These are phyloP conservation scores for Pangasianodon gigas DNA, from an alignment of 2,113 vertebrate species.

Conservation along the genomic window DNA sequence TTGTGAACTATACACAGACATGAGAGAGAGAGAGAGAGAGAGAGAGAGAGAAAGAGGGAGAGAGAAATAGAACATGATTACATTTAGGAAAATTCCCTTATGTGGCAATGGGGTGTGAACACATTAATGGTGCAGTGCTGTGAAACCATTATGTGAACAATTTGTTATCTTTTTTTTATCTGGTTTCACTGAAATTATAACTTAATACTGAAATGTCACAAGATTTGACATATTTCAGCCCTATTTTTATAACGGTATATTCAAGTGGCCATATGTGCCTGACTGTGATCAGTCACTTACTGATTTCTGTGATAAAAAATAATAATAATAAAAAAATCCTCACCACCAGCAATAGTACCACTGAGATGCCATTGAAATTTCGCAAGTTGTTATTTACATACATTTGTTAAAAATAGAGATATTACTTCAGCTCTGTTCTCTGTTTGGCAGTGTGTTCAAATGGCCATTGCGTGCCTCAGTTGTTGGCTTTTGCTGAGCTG, in stretches of 20 bases:
- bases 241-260: neutral
- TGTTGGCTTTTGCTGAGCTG: conserved; percentile 59
- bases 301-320: neutral
- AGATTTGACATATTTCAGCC: neutral
- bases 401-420: neutral
- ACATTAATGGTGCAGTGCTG: neutral
- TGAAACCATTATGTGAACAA: neutral
- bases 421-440: neutral
- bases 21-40: conserved; percentile 45
- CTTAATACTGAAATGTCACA: neutral
- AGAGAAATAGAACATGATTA: conserved; percentile 26
- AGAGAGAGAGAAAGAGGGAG: conserved; percentile 21
- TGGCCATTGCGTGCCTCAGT: conserved; percentile 43
- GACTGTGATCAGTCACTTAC: neutral
- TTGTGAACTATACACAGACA: conserved; percentile 69
- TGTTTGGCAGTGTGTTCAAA: neutral
- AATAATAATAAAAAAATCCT: neutral
- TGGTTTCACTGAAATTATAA: neutral
- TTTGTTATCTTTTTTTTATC: neutral
- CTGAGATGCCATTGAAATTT: neutral
- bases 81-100: conserved; percentile 40
- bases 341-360: neutral
- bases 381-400: neutral
- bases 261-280: neutral
- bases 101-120: conserved; percentile 36